Percentiles rank a stretch among this genome's conserved stretches.
These are phyloP conservation scores for Heliconius cydno DNA, from an alignment of 2,888 invertebrate genomes.

Conservation along the genomic window DNA sequence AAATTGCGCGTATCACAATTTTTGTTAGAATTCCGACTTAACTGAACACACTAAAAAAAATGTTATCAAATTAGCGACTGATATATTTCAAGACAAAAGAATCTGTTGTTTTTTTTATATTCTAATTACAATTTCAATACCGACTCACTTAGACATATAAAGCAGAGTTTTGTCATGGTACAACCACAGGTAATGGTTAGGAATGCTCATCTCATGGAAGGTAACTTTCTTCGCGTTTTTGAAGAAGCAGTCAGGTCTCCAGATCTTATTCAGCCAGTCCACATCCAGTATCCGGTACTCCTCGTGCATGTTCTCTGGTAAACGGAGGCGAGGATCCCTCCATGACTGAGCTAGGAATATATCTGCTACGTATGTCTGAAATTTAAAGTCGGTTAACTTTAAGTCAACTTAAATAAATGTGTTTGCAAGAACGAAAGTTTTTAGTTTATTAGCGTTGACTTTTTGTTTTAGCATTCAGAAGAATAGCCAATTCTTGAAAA, in stretches of 20 bases:
- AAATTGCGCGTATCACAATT: not conserved
- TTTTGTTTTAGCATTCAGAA: no score
- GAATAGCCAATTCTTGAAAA: no score
- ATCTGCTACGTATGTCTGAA: conserved; percentile 95
- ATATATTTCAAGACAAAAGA: not conserved
- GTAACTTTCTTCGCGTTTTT: conserved; percentile 97
- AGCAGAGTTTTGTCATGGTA: conserved; percentile 95
- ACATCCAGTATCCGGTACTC: conserved; percentile 95
- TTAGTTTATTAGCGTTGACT: no score
- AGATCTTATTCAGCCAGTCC: conserved; percentile 94
- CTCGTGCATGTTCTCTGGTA: conserved; percentile 97
- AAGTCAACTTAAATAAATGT: no score
- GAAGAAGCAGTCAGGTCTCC: conserved; percentile 97
- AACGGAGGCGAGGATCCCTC: conserved; percentile 93
- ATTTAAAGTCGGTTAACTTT: not conserved
- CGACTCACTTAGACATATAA: conserved; percentile 94
- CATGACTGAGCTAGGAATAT: conserved; percentile 96
- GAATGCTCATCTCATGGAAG: conserved; percentile 97
- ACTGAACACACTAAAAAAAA: not conserved
- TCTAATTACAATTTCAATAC: not conserved
- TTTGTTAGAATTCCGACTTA: not conserved
- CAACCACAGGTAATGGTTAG: conserved; percentile 95
- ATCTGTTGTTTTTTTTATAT: not conserved
- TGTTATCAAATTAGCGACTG: no score
- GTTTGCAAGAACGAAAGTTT: no score